Evolutionary conservation across 2,888 invertebrate species (phyloP).

Genomic region (Aleiodes testaceus): DNA sequence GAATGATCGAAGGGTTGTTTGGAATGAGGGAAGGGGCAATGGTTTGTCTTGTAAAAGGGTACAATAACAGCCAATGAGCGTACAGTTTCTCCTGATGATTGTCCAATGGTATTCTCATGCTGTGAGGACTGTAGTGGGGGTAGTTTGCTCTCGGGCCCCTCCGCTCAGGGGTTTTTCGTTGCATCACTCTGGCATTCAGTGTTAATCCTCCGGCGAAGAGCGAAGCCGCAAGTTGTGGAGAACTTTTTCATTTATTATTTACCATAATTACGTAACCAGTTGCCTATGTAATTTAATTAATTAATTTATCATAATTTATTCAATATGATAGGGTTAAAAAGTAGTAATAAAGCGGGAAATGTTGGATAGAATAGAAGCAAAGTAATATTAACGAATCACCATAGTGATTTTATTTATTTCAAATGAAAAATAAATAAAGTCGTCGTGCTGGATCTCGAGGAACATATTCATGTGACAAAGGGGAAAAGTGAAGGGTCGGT

Average conservation of each 20-base stretch:
- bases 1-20: conserved; percentile 70
- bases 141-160: conserved; percentile 65
- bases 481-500: conserved; percentile 50
- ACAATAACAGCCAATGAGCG: conserved; percentile 27
- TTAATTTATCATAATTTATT: neutral
- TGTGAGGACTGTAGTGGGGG: conserved; percentile 58
- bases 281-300: neutral
- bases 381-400: neutral
- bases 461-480: conserved; percentile 59
- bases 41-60: conserved; percentile 44
- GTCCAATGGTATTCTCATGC: conserved; percentile 39
- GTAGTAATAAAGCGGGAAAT: neutral
- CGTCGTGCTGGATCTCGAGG: conserved; percentile 58
- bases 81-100: conserved; percentile 18
- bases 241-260: neutral
- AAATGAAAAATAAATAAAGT: conserved; percentile 33
- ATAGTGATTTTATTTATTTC: conserved; percentile 8
- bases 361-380: neutral
- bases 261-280: neutral
- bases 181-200: conserved; percentile 70
- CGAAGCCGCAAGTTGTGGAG: conserved; percentile 49
- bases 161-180: conserved; percentile 58
- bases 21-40: conserved; percentile 37
- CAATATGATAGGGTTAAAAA: neutral
- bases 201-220: conserved; percentile 61